A percentile compares a stretch with the other conserved stretches of the same genome.
Evolutionary conservation across 2,888 invertebrate genomes (phyloP).

Genomic region (Colletes collaris): DNA sequence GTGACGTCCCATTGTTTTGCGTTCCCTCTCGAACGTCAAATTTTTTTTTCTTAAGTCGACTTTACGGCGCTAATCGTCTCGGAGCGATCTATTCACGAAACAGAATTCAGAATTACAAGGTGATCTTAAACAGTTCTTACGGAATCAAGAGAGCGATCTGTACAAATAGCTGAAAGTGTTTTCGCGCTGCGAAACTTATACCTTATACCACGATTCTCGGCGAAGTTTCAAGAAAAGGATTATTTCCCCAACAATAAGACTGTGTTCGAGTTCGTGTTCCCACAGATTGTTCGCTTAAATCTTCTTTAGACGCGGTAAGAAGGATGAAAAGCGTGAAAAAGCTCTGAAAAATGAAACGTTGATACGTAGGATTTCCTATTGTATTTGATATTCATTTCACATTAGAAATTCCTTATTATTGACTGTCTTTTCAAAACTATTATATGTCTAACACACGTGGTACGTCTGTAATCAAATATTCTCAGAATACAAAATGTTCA

Average conservation of each 20-base stretch:
- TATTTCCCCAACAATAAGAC: conserved; percentile 48
- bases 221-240: conserved; percentile 39
- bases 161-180: conserved; percentile 30
- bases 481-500: too few relatives aligned
- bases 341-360: background rate
- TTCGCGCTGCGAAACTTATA: background rate
- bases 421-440: too few relatives aligned
- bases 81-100: background rate
- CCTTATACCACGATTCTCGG: conserved; percentile 24
- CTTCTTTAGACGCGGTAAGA: background rate
- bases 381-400: too few relatives aligned
- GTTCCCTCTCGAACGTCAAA: background rate
- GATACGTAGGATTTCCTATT: too few relatives aligned
- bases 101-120: conserved; percentile 5
- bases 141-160: conserved; percentile 22
- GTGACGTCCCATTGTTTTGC: background rate
- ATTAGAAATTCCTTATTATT: too few relatives aligned
- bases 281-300: conserved; percentile 25
- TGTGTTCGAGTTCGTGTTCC: conserved; percentile 8
- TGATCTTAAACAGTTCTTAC: conserved; percentile 33
- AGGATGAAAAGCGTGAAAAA: background rate
- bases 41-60: conserved; percentile 8
- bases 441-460: too few relatives aligned
- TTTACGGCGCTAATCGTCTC: background rate
- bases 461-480: too few relatives aligned